Evolutionary conservation across 2,797 vertebrate species (phyloP), one percentile per base, ranked within the genome.

Genomic region (Vespertilio murinus): DNA sequence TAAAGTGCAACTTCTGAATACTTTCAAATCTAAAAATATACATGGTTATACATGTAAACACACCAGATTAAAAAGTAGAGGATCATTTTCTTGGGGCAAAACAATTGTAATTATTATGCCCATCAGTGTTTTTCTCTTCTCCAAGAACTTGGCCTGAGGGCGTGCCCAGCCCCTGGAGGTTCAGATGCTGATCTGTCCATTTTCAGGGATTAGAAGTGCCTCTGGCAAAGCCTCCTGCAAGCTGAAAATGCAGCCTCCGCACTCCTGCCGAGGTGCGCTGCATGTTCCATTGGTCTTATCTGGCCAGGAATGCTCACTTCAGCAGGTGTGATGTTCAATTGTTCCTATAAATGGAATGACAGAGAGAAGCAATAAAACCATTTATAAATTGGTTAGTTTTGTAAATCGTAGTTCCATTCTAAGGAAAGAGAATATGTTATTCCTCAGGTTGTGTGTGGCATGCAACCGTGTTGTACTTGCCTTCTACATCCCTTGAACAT

Each of bases 141-240:
- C 23, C 65, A 74, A 84, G 10, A 75, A 42, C 77, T 77, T 94
- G 3, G 35, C 79, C 97, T 77, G 45, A 86, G 91, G 88, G 59
- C 11, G 35, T 79, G 28, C 9, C 42, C 77, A 30, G 11, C n/a
- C 96, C 61, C 64, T 56, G 74, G 18, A 28, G 73, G 47, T 70
- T 96, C 59, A 84, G 59, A 17, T 35, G 33, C 49, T 93, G 77
- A 74, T 88, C 87, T 49, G 22, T 13, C 71, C 74, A 49, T 65
- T 65, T 82, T 81, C 16, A 12, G 45, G 35, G 90, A 65, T 73
- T 20, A 85, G 23, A 89, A 79, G 59, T 64, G 25, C 18, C 42
- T 70, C 35, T 20, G 23, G 18, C 35, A 88, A 91, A 70, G 56
- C 12, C 90, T 61, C 40, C 54, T 75, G 25, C 3, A 56, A 56